Evolutionary conservation across 2,888 invertebrate species (phyloP).

Genomic region (Epirrita christyi): DNA sequence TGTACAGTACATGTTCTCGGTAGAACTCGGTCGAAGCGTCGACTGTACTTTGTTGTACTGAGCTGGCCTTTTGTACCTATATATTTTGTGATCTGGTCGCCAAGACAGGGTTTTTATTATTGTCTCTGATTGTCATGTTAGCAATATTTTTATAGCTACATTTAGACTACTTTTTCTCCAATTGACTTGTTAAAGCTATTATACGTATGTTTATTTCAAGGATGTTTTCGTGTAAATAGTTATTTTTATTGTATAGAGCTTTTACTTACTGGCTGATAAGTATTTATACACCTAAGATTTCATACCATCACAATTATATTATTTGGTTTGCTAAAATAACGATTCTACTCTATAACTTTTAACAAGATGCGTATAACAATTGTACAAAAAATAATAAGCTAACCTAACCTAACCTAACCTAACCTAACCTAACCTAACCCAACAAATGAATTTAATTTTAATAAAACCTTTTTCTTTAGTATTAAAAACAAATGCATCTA

Average conservation of each 20-base stretch:
- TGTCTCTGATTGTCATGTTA: too few species aligned
- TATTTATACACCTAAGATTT: constrained; percentile 67
- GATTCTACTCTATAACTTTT: constrained; percentile 44
- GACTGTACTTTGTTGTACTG: too few species aligned
- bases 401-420: too few species aligned
- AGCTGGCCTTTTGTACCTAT: too few species aligned
- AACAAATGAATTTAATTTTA: constrained; percentile 52
- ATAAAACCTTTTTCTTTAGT: not conserved
- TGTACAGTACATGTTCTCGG: too few species aligned
- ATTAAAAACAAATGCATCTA: too few species aligned
- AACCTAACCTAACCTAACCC: too few species aligned
- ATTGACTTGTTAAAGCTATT: constrained; percentile 21
- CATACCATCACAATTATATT: constrained; percentile 58
- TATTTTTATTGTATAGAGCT: constrained; percentile 75
- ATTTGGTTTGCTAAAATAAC: constrained; percentile 58
- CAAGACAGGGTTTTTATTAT: too few species aligned
- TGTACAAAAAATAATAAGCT: constrained; percentile 82
- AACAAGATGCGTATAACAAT: constrained; percentile 76
- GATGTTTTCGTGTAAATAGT: constrained; percentile 67
- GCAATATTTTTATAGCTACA: too few species aligned
- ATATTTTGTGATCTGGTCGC: too few species aligned
- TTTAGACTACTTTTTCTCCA: not conserved
- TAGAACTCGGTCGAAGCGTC: too few species aligned
- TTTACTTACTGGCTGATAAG: constrained; percentile 78
- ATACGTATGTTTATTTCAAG: constrained; percentile 1